Conservation (phyloP, 1,140 invertebrate genomes). For the Orius laevigatus region DNA sequence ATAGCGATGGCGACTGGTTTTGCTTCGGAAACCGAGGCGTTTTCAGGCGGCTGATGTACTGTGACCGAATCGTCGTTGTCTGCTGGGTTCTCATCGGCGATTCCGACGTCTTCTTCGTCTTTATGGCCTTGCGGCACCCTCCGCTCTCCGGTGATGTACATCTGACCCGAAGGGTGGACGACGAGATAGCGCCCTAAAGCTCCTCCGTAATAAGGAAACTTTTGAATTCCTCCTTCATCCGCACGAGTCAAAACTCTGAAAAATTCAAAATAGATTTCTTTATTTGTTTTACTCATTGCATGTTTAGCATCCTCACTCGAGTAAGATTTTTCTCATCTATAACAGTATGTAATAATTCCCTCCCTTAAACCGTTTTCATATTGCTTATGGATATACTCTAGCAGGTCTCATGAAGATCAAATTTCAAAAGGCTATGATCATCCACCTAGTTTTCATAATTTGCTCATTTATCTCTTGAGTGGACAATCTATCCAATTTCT, state of each 20-base stretch:
- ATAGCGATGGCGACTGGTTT: constrained; percentile 44
- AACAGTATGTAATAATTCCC: no score
- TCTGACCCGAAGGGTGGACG: constrained; percentile 33
- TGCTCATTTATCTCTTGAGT: no score
- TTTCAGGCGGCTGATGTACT: constrained; percentile 33
- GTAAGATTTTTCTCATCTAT: no score
- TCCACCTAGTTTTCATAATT: no score
- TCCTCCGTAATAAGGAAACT: constrained; percentile 44
- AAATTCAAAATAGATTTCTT: no score
- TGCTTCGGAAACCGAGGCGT: constrained; percentile 46
- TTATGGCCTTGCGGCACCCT: constrained; percentile 23
- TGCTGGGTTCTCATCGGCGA: constrained; percentile 21
- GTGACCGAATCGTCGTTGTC: constrained; percentile 24
- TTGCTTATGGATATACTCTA: no score
- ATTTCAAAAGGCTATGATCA: no score
- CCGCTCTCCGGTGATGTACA: constrained; percentile 30
- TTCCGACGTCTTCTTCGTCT: constrained; percentile 32
- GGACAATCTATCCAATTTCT: no score
- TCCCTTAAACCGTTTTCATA: no score
- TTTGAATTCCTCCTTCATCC: constrained; percentile 12
- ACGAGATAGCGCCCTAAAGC: constrained; percentile 43
- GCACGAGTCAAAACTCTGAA: background rate
- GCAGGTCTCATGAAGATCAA: no score
- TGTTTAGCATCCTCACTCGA: no score
- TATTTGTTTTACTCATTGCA: no score